Evolutionary conservation across 2,113 vertebrate species (phyloP).

Genomic region (Parotia lawesii): DNA sequence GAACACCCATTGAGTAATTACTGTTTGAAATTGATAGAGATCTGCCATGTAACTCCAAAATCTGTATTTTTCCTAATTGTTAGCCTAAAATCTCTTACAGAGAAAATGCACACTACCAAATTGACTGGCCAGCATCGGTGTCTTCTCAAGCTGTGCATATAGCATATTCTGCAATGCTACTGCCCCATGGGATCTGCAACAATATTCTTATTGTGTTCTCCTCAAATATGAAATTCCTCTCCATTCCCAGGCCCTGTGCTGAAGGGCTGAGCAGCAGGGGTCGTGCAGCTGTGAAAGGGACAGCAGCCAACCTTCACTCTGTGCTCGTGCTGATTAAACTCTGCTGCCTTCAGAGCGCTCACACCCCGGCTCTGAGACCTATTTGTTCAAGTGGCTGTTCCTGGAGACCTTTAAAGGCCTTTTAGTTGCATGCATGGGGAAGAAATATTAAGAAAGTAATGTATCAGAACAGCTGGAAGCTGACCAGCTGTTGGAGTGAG

Average conservation of each 20-base stretch:
- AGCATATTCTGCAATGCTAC: not conserved
- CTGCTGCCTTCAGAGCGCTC: not conserved
- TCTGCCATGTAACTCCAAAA: not conserved
- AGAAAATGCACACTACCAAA: not conserved
- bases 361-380: not conserved
- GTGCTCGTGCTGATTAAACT: not conserved
- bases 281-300: not conserved
- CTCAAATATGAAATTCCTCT: not conserved
- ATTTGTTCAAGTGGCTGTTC: not conserved
- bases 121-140: not conserved
- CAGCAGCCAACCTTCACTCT: not conserved
- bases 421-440: not conserved
- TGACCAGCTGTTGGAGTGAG: not conserved
- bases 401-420: not conserved
- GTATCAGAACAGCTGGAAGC: not conserved
- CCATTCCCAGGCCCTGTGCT: not conserved
- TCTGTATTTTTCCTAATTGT: not conserved
- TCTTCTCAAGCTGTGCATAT: not conserved
- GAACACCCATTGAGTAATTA: not conserved
- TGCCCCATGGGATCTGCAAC: not conserved
- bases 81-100: not conserved
- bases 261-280: not conserved
- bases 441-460: not conserved
- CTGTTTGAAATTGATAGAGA: not conserved
- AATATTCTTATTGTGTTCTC: not conserved